phyloP scores from a whole-genome alignment of 2,797 vertebrate species.

The Danio albolineatus region DNA sequence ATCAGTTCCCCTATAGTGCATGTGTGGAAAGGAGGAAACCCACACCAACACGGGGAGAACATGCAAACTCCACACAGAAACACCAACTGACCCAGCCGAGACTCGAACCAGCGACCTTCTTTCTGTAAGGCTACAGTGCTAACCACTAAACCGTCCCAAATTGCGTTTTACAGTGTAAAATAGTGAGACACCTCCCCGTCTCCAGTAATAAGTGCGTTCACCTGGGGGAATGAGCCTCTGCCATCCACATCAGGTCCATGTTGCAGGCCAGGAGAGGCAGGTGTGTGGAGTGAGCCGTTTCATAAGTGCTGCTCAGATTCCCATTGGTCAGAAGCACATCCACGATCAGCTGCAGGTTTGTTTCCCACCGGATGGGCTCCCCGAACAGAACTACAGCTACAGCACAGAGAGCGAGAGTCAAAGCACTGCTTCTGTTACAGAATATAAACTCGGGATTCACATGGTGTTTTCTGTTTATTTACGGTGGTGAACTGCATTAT shows the following conservation, averaged over 20 bases:
- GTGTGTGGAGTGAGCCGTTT: slow-evolving; percentile 71
- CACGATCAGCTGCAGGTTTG: slow-evolving; percentile 87
- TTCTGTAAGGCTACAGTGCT: no score
- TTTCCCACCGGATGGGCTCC: slow-evolving; percentile 91
- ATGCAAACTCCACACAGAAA: no score
- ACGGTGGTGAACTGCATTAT: no score
- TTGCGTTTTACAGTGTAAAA: background rate
- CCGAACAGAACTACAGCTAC: slow-evolving; percentile 88
- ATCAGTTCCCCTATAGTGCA: no score
- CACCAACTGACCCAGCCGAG: no score
- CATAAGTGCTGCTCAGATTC: slow-evolving; percentile 76
- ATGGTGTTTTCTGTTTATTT: no score
- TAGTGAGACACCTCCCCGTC: background rate
- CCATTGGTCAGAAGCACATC: slow-evolving; percentile 89
- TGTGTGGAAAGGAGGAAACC: no score
- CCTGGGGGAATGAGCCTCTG: slow-evolving; percentile 88
- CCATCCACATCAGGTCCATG: slow-evolving; percentile 90
- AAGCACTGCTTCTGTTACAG: no score
- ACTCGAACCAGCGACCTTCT: no score
- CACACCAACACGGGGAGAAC: no score
- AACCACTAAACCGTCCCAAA: no score
- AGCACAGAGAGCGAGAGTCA: background rate
- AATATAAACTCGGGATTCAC: no score
- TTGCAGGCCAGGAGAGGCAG: slow-evolving; percentile 90
- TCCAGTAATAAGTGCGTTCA: slow-evolving; percentile 55